phyloP scores from a whole-genome alignment of 2,113 vertebrate species.

The Anarrhichthys ocellatus region DNA sequence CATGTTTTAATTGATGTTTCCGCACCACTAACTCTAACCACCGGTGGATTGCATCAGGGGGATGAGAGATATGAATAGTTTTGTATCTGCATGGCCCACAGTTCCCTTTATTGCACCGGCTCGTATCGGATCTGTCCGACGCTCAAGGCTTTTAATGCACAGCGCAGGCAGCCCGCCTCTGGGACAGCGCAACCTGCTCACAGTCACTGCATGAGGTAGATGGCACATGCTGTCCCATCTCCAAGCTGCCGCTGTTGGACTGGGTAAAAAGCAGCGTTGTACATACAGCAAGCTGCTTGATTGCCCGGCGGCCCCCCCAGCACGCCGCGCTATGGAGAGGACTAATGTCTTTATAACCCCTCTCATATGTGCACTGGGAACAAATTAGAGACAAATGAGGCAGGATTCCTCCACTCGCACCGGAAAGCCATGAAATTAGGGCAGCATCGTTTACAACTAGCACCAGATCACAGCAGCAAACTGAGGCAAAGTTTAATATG shows the following conservation, averaged over 20 bases:
- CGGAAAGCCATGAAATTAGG: slow-evolving; percentile 71
- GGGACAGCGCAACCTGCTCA: slow-evolving; percentile 55
- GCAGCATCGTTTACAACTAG: slow-evolving; percentile 62
- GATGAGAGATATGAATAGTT: slow-evolving; percentile 59
- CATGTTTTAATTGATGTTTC: slow-evolving; percentile 83
- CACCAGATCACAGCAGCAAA: slow-evolving; percentile 59
- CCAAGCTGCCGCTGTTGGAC: slow-evolving; percentile 25
- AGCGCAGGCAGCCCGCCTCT: slow-evolving; percentile 34
- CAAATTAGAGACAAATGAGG: slow-evolving; percentile 77
- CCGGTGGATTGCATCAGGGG: slow-evolving; percentile 68
- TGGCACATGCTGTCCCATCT: slow-evolving; percentile 50
- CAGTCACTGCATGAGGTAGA: slow-evolving; percentile 51
- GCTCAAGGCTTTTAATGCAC: slow-evolving; percentile 55
- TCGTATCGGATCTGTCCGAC: slow-evolving; percentile 41
- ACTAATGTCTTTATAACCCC: slow-evolving; percentile 78
- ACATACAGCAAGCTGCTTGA: slow-evolving; percentile 52
- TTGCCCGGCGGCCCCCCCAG: slow-evolving; percentile 62
- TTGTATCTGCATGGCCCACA: slow-evolving; percentile 35
- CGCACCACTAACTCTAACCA: slow-evolving; percentile 69
- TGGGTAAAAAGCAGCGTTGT: slow-evolving; percentile 36
- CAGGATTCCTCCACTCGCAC: slow-evolving; percentile 60
- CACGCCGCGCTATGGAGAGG: slow-evolving; percentile 39
- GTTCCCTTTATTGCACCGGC: slow-evolving; percentile 32
- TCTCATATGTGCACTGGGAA: slow-evolving; percentile 74
- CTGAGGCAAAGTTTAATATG: slow-evolving; percentile 65